A percentile compares a stretch with the other conserved stretches of the same genome.
Conservation (phyloP, 2,797 vertebrate genomes). For the Malacoraja senta region DNA sequence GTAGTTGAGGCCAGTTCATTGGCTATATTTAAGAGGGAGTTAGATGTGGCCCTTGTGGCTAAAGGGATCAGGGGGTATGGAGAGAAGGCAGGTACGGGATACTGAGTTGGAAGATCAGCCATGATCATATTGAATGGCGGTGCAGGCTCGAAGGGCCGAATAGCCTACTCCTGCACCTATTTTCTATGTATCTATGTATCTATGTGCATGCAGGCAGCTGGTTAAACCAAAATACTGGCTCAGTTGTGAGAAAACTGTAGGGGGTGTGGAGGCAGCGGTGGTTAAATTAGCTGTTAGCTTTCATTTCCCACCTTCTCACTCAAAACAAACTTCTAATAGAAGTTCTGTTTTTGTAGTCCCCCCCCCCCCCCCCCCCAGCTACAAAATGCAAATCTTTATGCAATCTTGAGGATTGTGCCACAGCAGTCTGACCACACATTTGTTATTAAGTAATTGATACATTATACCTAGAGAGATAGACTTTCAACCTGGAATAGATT, state of each 20-base stretch:
- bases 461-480: not conserved
- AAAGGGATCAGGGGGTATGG: too few species aligned
- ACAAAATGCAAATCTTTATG: not conserved
- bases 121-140: too few species aligned
- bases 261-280: not conserved
- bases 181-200: too few species aligned
- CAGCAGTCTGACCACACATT: not conserved
- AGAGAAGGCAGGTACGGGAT: too few species aligned
- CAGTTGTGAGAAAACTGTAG: not conserved
- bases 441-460: not conserved
- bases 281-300: not conserved
- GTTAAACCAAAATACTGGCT: not conserved
- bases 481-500: not conserved
- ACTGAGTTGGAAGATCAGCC: too few species aligned
- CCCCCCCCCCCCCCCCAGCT: too few species aligned
- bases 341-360: not conserved
- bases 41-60: too few species aligned
- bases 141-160: too few species aligned
- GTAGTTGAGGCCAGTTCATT: too few species aligned
- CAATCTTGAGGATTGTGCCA: too few species aligned
- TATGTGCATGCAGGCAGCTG: not conserved
- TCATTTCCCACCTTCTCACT: not conserved
- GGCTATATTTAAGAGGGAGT: too few species aligned
- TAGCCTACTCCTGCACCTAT: too few species aligned
- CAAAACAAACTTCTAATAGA: not conserved